Base-by-base conservation (phyloP, 2,797 vertebrate genomes). In the Zenarchopterus dispar region DNA sequence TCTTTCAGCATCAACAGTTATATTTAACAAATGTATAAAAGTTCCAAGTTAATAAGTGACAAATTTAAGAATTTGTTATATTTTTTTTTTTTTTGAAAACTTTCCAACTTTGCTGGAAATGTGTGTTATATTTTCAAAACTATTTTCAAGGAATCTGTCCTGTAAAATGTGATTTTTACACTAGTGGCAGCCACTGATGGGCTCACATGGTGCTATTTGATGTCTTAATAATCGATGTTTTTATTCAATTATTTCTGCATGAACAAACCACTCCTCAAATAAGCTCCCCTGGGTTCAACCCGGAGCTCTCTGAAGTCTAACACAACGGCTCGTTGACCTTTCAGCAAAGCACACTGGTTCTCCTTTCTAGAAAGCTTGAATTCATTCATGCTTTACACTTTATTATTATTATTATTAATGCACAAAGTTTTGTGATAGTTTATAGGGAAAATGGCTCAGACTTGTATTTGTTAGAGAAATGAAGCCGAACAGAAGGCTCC, bases 171-270 rank as follows among this genome's bases (percentile, higher is more conserved):
- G 85, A 87, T 59, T 44, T 64, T 74, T 56, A 69, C 52, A 82
- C n/a, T 24, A 65, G 60, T 71, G 67, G 65, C 68, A 62, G 62
- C 70, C 63, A 69, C 9, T 62, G 39, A 73, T 23, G 47, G 76
- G 72, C 67, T 77, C 71, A 86, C 56, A 80, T 39, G 88, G 89
- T 92, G 91, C 90, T 90, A 87, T 85, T 81, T 78, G 36, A 81
- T 81, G 81, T 84, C 77, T 87, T 84, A 78, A 75, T 73, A 68
- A 74, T 81, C 52, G 26, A 46, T 82, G 70, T 82, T 84, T 82
- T 84, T 73, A 78, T 75, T 49, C 44, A 70, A 81, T 79, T 89
- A 90, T 78, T 87, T 89, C 75, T 87, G 74, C 75, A 80, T 82
- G 88, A 92, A 90, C 88, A 92, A 91, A 90, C 44, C 68, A 70